Conservation (phyloP, 1,140 invertebrate species). For the Orussus abietinus region DNA sequence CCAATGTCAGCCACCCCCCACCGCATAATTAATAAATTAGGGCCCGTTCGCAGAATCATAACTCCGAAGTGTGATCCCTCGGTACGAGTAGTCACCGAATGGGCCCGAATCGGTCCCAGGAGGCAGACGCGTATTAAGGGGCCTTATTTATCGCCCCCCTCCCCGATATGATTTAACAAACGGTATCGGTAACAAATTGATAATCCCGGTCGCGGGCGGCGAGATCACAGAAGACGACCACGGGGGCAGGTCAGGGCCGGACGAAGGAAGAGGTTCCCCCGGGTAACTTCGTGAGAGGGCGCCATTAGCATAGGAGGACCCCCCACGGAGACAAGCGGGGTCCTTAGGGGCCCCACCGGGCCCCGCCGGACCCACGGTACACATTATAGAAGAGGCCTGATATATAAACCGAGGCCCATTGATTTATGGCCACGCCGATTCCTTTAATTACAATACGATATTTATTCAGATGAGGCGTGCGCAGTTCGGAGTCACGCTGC, state of each 20-base stretch:
- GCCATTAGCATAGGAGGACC: constrained; percentile 52
- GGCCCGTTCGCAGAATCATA: too few species aligned
- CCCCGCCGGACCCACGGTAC: constrained; percentile 30
- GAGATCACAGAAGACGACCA: constrained; percentile 38
- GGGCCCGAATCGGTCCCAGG: too few species aligned
- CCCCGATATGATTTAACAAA: constrained; percentile 44
- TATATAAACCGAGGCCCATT: constrained; percentile 50
- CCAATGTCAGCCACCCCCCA: too few species aligned
- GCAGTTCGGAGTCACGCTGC: constrained; percentile 44
- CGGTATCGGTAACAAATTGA: constrained; percentile 52
- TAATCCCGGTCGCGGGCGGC: constrained; percentile 47
- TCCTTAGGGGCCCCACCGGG: constrained; percentile 12
- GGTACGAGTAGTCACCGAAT: too few species aligned
- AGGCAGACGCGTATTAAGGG: constrained; percentile 42
- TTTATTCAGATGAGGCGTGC: constrained; percentile 49
- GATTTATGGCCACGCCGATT: constrained; percentile 52
- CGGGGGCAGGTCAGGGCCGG: constrained; percentile 30
- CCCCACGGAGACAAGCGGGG: constrained; percentile 40
- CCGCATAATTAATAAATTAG: too few species aligned
- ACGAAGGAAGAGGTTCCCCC: constrained; percentile 16
- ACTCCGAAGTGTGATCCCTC: too few species aligned
- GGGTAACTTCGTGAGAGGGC: constrained; percentile 41
- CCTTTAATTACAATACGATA: constrained; percentile 56
- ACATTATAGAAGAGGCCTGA: constrained; percentile 37
- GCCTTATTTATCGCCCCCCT: constrained; percentile 43